Evolutionary conservation across 1,140 invertebrate species (phyloP).

Genomic region (Hylyphantes graminicola): DNA sequence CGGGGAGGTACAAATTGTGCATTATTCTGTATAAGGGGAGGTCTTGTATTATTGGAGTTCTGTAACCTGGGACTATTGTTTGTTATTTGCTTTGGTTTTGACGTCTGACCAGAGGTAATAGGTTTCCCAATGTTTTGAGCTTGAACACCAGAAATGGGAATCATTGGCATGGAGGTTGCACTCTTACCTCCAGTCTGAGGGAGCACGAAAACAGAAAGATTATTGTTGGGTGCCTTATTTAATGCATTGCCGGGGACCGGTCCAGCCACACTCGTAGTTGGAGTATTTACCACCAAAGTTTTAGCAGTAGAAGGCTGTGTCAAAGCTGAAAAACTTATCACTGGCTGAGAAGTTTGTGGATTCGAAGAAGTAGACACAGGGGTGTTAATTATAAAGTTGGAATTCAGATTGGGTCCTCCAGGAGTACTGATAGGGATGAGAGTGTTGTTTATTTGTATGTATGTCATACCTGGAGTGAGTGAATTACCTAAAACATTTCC

Average conservation of each 20-base stretch:
- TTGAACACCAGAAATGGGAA: background rate
- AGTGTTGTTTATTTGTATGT: slow-evolving; percentile 25
- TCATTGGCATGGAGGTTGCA: background rate
- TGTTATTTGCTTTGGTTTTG: background rate
- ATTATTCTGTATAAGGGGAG: background rate
- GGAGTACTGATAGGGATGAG: slow-evolving; percentile 33
- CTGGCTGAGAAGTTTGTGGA: background rate
- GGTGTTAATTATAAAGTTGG: slow-evolving; percentile 8
- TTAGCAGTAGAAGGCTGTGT: background rate
- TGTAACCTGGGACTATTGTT: background rate
- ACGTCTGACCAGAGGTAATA: too few relatives aligned
- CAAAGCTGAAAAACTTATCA: background rate
- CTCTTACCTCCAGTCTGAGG: background rate
- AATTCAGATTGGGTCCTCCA: background rate
- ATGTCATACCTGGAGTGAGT: slow-evolving; percentile 7
- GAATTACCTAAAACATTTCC: background rate
- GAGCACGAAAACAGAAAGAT: slow-evolving; percentile 2
- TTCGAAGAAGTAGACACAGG: background rate
- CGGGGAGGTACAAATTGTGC: slow-evolving; percentile 8
- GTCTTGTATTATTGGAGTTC: background rate
- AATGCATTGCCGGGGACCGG: background rate
- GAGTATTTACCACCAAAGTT: background rate
- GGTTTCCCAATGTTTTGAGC: background rate
- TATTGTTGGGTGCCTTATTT: background rate
- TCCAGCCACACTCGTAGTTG: background rate